Conservation (phyloP, 2,888 invertebrate genomes). For the Nasonia oneida region DNA sequence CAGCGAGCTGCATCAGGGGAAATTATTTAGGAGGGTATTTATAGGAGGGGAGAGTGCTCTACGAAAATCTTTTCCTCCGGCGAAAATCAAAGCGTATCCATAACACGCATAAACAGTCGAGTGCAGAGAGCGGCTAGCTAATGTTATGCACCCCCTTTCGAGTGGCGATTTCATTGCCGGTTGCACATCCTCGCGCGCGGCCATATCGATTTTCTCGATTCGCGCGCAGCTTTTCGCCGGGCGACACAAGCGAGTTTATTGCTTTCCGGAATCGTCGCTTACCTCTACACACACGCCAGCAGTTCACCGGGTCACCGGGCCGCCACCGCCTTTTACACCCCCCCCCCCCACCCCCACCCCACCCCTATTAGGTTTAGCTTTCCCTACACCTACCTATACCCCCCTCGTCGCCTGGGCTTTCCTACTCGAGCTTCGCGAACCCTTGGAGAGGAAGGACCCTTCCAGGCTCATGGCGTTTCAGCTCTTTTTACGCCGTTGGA, state of each 20-base stretch:
- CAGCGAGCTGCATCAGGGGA: neutral
- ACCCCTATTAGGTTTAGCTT: neutral
- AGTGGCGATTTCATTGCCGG: constrained; percentile 54
- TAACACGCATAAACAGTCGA: no score
- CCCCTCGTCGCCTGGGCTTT: constrained; percentile 24
- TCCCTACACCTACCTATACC: neutral
- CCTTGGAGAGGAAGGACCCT: neutral
- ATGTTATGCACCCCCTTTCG: constrained; percentile 57
- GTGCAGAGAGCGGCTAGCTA: neutral
- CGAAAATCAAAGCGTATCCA: no score
- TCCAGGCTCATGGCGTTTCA: neutral
- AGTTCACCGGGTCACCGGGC: constrained; percentile 60
- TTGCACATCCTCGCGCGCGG: neutral
- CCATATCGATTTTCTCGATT: constrained; percentile 50
- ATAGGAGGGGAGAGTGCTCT: neutral
- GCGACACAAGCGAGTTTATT: constrained; percentile 58
- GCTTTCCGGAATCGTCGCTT: constrained; percentile 61
- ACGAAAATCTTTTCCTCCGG: no score
- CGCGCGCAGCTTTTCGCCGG: constrained; percentile 43
- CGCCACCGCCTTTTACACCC: constrained; percentile 32
- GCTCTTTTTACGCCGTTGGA: neutral
- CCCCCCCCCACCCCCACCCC: neutral
- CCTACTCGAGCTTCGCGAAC: constrained; percentile 4
- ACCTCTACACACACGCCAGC: constrained; percentile 12
- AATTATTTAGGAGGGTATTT: constrained; percentile 2